Evolutionary conservation across 2,113 vertebrate species (phyloP), one percentile per base, ranked within the genome.

Genomic region (Illadopsis cleaveri): DNA sequence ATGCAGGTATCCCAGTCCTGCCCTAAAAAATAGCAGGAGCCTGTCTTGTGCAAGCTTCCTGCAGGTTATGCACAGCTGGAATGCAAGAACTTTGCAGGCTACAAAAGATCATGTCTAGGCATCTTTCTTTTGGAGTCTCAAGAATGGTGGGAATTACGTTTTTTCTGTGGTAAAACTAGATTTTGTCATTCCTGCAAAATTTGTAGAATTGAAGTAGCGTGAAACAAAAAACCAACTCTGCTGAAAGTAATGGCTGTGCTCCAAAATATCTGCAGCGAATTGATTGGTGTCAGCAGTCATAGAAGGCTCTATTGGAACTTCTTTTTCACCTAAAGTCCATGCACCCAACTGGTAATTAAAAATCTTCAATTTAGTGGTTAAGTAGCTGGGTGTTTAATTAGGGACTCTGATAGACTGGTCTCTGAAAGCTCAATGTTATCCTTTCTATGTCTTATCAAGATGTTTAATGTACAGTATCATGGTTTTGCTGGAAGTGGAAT

Each of bases 51-150:
- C 88, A 86, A 89, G 90, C 93, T 97, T 50, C 92, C 96, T 58
- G 96, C 94, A 96, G 96, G 96, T 96, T 96, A 91, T 95, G 93
- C 93, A 96, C 95, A 97, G 95, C 93, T 97, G 96, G 94, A 96
- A 97, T 95, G 93, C 93, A 96, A 96, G 94, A 83, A 95, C 92
- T 88, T 80, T 17, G 51, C 93, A 96, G 96, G 92, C 96, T 96
- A 44, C 94, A 95, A 95, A 96, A 96, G 90, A 96, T 91, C 68
- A 40, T 94, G 93, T 92, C 37, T 95, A 96, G 92, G 94, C 88
- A 92, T 94, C 90, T 86, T 95, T 95, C 94, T 93, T 96, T 96
- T 96, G 96, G 94, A 96, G 96, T 88, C 87, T 95, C 84, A 80
- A 97, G 87, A 93, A 86, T 0, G 92, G 96, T 95, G 94, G 94